Percentiles rank a stretch among this genome's conserved stretches.
phyloP scores from a whole-genome alignment of 2,113 vertebrate species.

The Zosterops japonicus region DNA sequence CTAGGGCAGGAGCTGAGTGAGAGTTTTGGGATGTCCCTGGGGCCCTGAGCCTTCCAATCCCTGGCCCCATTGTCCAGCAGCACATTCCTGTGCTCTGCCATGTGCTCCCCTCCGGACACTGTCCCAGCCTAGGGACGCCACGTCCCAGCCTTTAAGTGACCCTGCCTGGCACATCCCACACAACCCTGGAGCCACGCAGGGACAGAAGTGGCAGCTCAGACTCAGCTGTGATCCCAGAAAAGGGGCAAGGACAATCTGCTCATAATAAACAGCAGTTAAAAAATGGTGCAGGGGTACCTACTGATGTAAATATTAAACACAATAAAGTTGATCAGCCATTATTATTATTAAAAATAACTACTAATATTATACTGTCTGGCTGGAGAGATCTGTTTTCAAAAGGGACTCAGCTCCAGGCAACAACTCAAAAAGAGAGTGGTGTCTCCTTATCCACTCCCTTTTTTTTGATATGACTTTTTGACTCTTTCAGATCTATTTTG shows the following conservation, averaged over 20 bases:
- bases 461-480: not conserved
- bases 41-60: no score
- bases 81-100: not conserved
- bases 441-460: not conserved
- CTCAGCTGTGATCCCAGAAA: not conserved
- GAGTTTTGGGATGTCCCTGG: not conserved
- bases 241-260: not conserved
- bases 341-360: not conserved
- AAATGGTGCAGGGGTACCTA: not conserved
- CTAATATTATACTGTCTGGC: not conserved
- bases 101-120: rapidly evolving
- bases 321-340: not conserved
- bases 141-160: not conserved
- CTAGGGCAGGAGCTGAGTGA: rapidly evolving
- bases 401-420: not conserved
- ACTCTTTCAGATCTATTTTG: not conserved
- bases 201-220: no score
- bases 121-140: not conserved
- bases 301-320: not conserved
- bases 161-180: not conserved
- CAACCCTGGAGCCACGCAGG: rapidly evolving
- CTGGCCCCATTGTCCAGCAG: rapidly evolving
- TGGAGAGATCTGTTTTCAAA: not conserved
- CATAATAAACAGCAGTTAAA: not conserved
- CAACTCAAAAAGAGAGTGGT: not conserved